Conservation (phyloP, 2,888 invertebrate genomes). For the Bugula neritina region DNA sequence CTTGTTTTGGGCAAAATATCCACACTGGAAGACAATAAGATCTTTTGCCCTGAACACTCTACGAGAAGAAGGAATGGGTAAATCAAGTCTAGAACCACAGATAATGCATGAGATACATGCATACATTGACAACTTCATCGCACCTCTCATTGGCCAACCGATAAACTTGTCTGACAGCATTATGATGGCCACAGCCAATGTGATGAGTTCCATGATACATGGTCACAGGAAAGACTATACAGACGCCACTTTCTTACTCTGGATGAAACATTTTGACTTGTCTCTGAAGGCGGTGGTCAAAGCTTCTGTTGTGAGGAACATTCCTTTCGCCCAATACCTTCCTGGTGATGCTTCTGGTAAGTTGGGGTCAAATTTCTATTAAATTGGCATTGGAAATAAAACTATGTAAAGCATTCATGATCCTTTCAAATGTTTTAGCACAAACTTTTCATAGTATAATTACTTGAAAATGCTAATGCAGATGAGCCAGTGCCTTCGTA, state of each 20-base stretch:
- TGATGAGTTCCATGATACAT: neutral
- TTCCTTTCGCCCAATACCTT: neutral
- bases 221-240: neutral
- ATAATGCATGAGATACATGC: neutral
- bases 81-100: neutral
- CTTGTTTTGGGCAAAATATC: slow-evolving; percentile 6
- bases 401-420: no score
- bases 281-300: neutral
- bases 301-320: neutral
- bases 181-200: neutral
- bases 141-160: neutral
- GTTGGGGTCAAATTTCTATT: neutral
- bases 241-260: neutral
- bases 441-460: no score
- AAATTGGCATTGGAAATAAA: no score
- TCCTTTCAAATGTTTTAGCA: no score
- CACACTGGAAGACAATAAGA: slow-evolving; percentile 8
- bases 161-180: neutral
- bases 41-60: slow-evolving; percentile 6
- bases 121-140: slow-evolving; percentile 7
- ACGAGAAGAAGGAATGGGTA: slow-evolving; percentile 23
- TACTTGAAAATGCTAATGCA: no score
- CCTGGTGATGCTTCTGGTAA: neutral
- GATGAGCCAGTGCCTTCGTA: no score
- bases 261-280: neutral